phyloP scores from a whole-genome alignment of 2,888 invertebrate species.

The Trichopria drosophilae region DNA sequence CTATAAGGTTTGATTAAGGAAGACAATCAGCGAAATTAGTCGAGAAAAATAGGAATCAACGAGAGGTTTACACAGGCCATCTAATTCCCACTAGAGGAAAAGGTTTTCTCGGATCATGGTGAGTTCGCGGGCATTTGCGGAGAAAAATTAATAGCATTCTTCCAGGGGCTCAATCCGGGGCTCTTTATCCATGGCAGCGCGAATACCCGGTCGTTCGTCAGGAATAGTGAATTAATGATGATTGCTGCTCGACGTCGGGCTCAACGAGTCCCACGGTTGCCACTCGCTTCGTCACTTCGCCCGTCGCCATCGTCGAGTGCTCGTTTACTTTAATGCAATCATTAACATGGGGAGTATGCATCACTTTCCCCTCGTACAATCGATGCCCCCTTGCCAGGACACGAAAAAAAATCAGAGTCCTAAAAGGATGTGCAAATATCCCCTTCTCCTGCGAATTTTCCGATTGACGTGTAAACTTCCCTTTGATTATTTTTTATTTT shows the following conservation, averaged over 20 bases:
- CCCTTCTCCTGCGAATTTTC: too few relatives aligned
- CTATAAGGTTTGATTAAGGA: too few relatives aligned
- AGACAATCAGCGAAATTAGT: too few relatives aligned
- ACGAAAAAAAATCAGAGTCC: neutral
- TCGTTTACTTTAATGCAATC: slow-evolving; percentile 54
- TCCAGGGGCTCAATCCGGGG: slow-evolving; percentile 46
- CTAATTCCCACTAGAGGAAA: too few relatives aligned
- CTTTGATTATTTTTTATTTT: too few relatives aligned
- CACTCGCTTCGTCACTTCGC: slow-evolving; percentile 37
- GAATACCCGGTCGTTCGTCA: slow-evolving; percentile 54
- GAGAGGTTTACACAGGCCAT: too few relatives aligned
- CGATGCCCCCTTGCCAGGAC: neutral
- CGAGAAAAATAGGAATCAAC: too few relatives aligned
- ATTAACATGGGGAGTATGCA: slow-evolving; percentile 40
- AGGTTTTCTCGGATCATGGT: too few relatives aligned
- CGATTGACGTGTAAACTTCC: too few relatives aligned
- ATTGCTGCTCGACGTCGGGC: slow-evolving; percentile 47
- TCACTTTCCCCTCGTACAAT: slow-evolving; percentile 21
- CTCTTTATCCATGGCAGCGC: slow-evolving; percentile 50
- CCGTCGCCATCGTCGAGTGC: slow-evolving; percentile 26
- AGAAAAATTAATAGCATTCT: slow-evolving; percentile 56
- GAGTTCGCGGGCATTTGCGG: slow-evolving; percentile 9
- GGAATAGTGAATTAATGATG: slow-evolving; percentile 56
- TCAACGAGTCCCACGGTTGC: slow-evolving; percentile 42
- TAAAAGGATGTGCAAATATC: too few relatives aligned